These are phyloP conservation scores for Heliocidaris erythrogramma DNA, from an alignment of 35 echinoderm and acorn worm genomes.

Conservation along the genomic window DNA sequence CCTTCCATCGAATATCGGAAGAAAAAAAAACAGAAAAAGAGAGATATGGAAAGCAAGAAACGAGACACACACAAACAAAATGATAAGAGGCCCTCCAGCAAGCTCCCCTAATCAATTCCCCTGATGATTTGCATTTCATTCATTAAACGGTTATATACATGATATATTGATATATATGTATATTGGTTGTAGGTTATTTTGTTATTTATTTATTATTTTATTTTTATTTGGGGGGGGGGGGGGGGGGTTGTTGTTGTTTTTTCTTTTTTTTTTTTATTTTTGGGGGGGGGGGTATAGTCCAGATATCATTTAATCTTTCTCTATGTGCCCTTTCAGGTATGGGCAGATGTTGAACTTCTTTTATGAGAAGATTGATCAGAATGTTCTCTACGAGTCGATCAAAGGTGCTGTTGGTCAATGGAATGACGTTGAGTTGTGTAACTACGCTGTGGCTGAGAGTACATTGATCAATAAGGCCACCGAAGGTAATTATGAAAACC, in stretches of 20 bases:
- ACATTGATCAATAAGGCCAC: background rate
- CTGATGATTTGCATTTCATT: too few relatives aligned
- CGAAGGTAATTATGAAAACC: background rate
- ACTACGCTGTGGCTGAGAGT: conserved; percentile 31
- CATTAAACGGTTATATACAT: too few relatives aligned
- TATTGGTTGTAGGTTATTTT: too few relatives aligned
- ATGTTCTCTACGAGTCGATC: background rate
- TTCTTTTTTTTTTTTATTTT: too few relatives aligned
- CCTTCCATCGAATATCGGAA: background rate
- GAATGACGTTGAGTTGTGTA: background rate
- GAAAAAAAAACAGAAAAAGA: background rate
- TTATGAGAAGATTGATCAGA: conserved; percentile 38
- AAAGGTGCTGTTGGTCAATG: background rate
- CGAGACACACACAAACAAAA: too few relatives aligned
- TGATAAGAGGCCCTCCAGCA: too few relatives aligned
- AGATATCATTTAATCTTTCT: background rate
- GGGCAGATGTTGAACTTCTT: conserved; percentile 23
- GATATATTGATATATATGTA: too few relatives aligned
- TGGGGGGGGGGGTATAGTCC: too few relatives aligned
- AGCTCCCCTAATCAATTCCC: too few relatives aligned
- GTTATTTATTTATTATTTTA: too few relatives aligned
- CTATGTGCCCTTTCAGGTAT: background rate
- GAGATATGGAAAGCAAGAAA: background rate
- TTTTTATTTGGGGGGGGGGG: too few relatives aligned
- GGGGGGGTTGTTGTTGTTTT: too few relatives aligned